Percentiles rank a stretch among this genome's conserved stretches.
Conservation (phyloP, 1,140 invertebrate species). For the Trichoplusia ni region DNA sequence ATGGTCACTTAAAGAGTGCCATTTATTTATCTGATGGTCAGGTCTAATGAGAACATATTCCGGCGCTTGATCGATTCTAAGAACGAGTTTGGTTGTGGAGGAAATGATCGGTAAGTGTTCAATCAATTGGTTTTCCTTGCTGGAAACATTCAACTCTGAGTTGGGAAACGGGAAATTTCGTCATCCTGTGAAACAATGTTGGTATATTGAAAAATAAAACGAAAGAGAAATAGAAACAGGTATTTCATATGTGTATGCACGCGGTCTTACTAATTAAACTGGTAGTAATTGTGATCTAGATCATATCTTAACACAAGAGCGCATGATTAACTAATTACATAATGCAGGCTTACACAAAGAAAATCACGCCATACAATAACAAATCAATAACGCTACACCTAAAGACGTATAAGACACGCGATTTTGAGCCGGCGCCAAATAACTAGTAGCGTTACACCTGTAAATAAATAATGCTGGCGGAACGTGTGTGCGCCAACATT, state of each 20-base stretch:
- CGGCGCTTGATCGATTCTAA: not conserved
- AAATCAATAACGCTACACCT: not conserved
- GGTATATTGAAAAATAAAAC: too few species aligned
- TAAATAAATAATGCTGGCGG: slow-evolving; percentile 6
- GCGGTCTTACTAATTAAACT: too few species aligned
- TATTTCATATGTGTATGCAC: too few species aligned
- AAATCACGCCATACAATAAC: not conserved
- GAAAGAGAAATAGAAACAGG: too few species aligned
- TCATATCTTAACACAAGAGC: too few species aligned
- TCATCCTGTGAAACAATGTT: too few species aligned
- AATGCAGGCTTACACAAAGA: too few species aligned
- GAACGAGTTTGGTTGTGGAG: not conserved
- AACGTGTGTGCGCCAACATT: slow-evolving; percentile 9
- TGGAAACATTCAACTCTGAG: not conserved
- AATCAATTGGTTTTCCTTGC: slow-evolving; percentile 8
- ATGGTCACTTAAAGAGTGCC: too few species aligned
- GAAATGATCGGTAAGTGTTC: slow-evolving; percentile 12
- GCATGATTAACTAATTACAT: too few species aligned
- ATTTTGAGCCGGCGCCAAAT: slow-evolving; percentile 9
- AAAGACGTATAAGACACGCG: not conserved
- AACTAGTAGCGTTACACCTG: not conserved
- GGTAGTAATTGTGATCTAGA: too few species aligned
- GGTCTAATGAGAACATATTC: too few species aligned
- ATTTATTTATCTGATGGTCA: too few species aligned
- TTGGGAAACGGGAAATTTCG: slow-evolving; percentile 1